phyloP scores from a whole-genome alignment of 2,797 vertebrate genomes.

The Threskiornis aethiopicus region DNA sequence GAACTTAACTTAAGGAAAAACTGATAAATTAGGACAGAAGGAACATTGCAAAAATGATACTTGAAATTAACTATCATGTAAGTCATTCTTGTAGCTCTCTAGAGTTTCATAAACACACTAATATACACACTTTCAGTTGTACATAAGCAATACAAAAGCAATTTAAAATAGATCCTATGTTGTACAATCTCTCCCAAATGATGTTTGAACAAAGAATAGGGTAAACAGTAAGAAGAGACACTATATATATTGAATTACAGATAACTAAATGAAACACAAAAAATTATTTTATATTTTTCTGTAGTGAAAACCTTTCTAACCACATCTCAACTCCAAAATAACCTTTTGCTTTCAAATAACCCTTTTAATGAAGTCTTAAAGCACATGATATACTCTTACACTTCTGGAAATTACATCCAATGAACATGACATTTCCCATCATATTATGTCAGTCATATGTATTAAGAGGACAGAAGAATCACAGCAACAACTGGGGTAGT shows the following conservation, averaged over 20 bases:
- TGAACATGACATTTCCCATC: not conserved
- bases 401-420: not conserved
- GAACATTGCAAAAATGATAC: not conserved
- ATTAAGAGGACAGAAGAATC: not conserved
- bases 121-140: not conserved
- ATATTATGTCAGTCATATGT: not conserved
- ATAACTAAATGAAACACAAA: not conserved
- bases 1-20: not conserved
- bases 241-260: not conserved
- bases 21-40: not conserved
- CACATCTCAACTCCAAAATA: not conserved
- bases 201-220: not conserved
- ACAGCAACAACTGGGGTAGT: not conserved
- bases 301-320: not conserved
- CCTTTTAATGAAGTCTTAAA: not conserved
- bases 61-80: not conserved
- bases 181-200: not conserved
- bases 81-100: not conserved
- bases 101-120: not conserved
- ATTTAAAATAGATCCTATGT: conserved; percentile 6
- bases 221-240: not conserved
- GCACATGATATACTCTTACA: not conserved
- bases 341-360: not conserved
- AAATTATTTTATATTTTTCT: not conserved
- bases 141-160: not conserved